These are phyloP conservation scores for Neoascia interrupta DNA, from an alignment of 2,888 invertebrate genomes.

Conservation along the genomic window DNA sequence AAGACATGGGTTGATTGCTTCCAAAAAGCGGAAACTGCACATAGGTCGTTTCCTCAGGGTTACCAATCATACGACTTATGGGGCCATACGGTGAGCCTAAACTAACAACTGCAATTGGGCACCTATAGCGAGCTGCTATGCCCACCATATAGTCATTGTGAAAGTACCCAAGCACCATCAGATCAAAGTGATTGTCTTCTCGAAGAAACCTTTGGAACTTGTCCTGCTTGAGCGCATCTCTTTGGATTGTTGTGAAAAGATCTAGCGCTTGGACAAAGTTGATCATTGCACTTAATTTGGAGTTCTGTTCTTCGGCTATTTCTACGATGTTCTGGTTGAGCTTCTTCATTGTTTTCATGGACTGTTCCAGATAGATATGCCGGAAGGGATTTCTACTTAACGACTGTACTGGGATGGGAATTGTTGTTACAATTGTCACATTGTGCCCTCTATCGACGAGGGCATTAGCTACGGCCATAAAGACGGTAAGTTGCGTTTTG, in stretches of 20 bases:
- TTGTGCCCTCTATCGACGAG: conserved; percentile 72
- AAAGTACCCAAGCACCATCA: conserved; percentile 44
- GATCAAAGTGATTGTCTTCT: conserved; percentile 28
- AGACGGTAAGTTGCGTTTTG: conserved; percentile 71
- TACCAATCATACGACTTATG: conserved; percentile 42
- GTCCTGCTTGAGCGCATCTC: not conserved
- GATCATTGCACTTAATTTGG: not conserved
- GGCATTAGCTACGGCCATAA: conserved; percentile 69
- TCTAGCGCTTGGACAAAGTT: not conserved
- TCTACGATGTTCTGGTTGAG: not conserved
- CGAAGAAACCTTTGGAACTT: conserved; percentile 14
- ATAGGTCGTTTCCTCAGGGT: conserved; percentile 28
- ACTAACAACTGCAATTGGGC: conserved; percentile 19
- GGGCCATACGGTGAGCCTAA: conserved; percentile 21
- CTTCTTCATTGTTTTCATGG: not conserved
- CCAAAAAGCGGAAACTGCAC: conserved; percentile 38
- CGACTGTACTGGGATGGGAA: conserved; percentile 13
- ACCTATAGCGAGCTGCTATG: conserved; percentile 24
- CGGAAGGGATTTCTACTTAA: not conserved
- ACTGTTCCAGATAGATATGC: conserved; percentile 7
- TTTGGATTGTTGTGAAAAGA: conserved; percentile 11
- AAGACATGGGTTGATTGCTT: conserved; percentile 32
- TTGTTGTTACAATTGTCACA: conserved; percentile 71
- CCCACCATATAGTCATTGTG: conserved; percentile 62
- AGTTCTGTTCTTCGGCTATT: not conserved